Base-by-base conservation (phyloP, 92 coral and sea anemone species). In the Phenganax marumi region DNA sequence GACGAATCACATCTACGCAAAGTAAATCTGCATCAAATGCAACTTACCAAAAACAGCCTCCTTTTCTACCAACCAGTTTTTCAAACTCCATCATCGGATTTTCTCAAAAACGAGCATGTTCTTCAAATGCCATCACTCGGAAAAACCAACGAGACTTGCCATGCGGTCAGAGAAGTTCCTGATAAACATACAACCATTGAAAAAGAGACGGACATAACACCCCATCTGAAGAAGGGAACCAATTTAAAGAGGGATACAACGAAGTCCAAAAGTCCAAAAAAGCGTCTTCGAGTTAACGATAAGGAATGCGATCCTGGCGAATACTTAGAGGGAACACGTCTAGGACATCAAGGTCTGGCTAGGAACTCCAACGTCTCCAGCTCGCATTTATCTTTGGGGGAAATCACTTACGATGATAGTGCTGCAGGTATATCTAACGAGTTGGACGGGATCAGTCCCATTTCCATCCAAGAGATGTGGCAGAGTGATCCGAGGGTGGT, bases 391-490 rank as follows among this genome's bases (percentile, higher is more conserved):
- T 78, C 83, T 47, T 13, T 78, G 57, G 83, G 83, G 24, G 83
- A 78, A 50, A 78, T 78, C 43, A 21, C 22, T 26, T 12, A 12
- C 18, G 17, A 74, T 19, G 16, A 7, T 63, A 7, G n/a, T 18
- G 48, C 63, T 21, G 3, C 49, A 7, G 7, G 58, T 18, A 39
- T 49, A 43, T 19, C 77, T 50, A 49, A 22, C 12, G 53, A 39
- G 0, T 47, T 78, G 3, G 72, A 78, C 18, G 73, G 60, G 23
- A 78, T 78, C 73, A 78, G 83, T 62, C 83, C 83, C 18, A 78
- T 78, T 61, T 78, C 58, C 50, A 52, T 58, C 10, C 65, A 65
- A 63, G 83, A 78, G 33, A 26, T 23, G 1, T 39, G 69, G 23
- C 43, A 39, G 7, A 21, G 43, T 9, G 53, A 57, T 52, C 16